Conservation (phyloP, 2,888 invertebrate species). For the Empis stercorea region DNA sequence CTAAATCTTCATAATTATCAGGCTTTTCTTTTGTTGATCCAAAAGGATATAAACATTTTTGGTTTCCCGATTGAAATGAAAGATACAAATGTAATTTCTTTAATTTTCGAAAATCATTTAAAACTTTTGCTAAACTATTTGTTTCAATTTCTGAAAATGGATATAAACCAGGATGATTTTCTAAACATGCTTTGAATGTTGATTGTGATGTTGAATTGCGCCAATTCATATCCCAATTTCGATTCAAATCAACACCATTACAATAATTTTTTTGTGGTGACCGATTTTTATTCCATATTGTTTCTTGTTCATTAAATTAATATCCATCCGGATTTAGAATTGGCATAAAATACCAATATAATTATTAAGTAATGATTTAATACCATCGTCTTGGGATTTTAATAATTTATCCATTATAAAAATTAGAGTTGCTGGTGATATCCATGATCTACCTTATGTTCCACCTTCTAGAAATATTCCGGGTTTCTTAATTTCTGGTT, state of each 20-base stretch:
- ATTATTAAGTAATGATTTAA: conserved; percentile 39
- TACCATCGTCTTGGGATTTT: conserved; percentile 39
- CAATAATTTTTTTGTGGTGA: conserved; percentile 31
- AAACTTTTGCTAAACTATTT: conserved; percentile 41
- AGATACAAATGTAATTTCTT: conserved; percentile 47
- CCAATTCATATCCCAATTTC: conserved; percentile 53
- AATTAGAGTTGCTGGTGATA: conserved; percentile 49
- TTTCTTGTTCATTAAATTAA: conserved; percentile 50
- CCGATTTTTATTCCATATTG: conserved; percentile 55
- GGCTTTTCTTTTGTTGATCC: conserved; percentile 47
- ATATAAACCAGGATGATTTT: conserved; percentile 40
- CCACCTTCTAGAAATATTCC: conserved; percentile 49
- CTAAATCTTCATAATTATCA: conserved; percentile 41
- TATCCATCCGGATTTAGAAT: conserved; percentile 66
- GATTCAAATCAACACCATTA: conserved; percentile 48
- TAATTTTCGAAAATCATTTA: conserved; percentile 36
- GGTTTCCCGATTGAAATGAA: conserved; percentile 63
- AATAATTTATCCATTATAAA: conserved; percentile 49
- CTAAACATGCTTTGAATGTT: conserved; percentile 23
- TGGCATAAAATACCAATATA: conserved; percentile 63
- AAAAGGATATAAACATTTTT: conserved; percentile 55
- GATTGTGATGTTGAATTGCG: conserved; percentile 41
- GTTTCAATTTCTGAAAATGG: conserved; percentile 47
- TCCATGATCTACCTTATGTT: conserved; percentile 67
- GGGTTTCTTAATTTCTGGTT: conserved; percentile 12